phyloP scores from a whole-genome alignment of 2,113 vertebrate species.

The Scytalopus superciliaris region DNA sequence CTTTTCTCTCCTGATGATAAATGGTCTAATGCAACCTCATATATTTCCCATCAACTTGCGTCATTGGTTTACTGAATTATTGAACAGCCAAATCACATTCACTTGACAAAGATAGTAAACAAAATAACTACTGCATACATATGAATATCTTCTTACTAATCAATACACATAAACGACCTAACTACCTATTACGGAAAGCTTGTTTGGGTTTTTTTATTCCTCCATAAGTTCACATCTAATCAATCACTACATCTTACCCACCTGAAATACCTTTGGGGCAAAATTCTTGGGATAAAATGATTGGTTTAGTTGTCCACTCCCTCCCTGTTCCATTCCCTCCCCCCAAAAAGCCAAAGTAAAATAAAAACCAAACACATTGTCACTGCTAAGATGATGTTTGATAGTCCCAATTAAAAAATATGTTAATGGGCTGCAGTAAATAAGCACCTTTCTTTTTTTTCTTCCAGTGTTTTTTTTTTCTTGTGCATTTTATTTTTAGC shows the following conservation, averaged over 20 bases:
- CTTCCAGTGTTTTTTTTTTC: background rate
- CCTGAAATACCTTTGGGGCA: background rate
- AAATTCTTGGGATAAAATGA: rapidly evolving
- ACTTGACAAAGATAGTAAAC: constrained; percentile 18
- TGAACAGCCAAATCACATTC: constrained; percentile 45
- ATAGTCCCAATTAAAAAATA: background rate
- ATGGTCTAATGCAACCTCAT: constrained; percentile 4
- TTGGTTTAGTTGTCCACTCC: background rate
- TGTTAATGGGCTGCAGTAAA: background rate
- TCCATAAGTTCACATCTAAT: background rate
- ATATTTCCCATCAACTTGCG: constrained; percentile 35
- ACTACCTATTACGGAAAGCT: background rate
- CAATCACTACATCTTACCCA: background rate
- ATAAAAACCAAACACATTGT: background rate
- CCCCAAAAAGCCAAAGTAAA: background rate
- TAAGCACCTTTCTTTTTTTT: background rate
- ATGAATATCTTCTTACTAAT: background rate
- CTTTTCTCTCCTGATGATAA: constrained; percentile 22
- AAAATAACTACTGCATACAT: constrained; percentile 3
- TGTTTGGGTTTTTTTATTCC: background rate
- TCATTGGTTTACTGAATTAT: constrained; percentile 25
- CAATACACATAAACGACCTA: background rate
- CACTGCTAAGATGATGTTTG: background rate
- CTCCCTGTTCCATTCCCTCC: background rate
- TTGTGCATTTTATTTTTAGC: background rate